Conservation (phyloP, 2,888 invertebrate species). For the Drosophila yooni region DNA sequence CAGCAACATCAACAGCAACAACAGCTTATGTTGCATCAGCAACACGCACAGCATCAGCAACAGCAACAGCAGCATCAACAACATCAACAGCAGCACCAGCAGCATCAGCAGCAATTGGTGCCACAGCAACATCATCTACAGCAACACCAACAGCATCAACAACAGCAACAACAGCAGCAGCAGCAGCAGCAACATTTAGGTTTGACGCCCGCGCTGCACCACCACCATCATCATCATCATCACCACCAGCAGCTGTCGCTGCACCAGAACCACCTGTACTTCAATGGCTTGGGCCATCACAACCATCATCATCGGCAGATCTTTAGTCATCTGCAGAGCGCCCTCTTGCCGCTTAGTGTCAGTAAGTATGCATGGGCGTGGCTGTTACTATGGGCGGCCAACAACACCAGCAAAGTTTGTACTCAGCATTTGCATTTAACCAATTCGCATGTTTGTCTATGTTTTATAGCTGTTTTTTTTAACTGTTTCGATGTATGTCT, state of each 20-base stretch:
- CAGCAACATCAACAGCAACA: conserved; percentile 63
- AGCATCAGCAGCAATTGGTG: conserved; percentile 51
- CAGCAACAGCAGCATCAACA: conserved; percentile 41
- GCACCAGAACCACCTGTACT: conserved; percentile 79
- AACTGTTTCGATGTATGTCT: conserved; percentile 8
- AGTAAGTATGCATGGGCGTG: conserved; percentile 83
- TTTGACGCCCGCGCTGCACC: conserved; percentile 40
- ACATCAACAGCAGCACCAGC: conserved; percentile 40
- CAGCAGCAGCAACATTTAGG: conserved; percentile 48
- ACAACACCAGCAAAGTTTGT: conserved; percentile 49
- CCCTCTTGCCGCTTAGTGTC: conserved; percentile 85
- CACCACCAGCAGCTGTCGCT: conserved; percentile 76
- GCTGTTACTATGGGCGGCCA: conserved; percentile 3
- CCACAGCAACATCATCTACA: conserved; percentile 52
- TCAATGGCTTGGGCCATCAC: conserved; percentile 83
- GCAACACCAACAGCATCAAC: conserved; percentile 42
- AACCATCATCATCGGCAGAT: conserved; percentile 83
- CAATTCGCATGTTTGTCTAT: conserved; percentile 54
- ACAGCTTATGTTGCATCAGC: conserved; percentile 57
- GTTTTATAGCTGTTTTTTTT: conserved; percentile 1
- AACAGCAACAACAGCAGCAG: conserved; percentile 32
- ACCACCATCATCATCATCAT: conserved; percentile 57
- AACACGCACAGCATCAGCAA: conserved; percentile 45
- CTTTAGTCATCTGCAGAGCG: conserved; percentile 84
- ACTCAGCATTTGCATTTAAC: conserved; percentile 27